Conservation (phyloP, 2,113 vertebrate genomes). For the Microcebus lehilahytsara region DNA sequence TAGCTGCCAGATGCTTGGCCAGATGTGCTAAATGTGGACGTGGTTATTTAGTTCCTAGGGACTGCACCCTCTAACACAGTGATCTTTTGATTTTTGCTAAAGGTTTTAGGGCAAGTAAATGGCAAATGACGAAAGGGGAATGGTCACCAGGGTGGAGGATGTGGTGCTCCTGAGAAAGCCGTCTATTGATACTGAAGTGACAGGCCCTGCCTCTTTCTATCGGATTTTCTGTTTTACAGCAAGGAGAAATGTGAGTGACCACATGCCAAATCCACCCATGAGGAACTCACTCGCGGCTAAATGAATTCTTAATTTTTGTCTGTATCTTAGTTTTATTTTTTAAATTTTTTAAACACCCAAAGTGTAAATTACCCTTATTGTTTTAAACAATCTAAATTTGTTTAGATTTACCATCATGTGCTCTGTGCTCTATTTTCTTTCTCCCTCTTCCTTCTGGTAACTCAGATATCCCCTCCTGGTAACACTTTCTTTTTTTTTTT, state of each 20-base stretch:
- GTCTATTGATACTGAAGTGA: background rate
- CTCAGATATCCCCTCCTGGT: background rate
- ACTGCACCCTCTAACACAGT: conserved; percentile 26
- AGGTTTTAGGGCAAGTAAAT: background rate
- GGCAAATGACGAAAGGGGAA: background rate
- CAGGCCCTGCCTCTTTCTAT: background rate
- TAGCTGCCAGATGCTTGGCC: conserved; percentile 67
- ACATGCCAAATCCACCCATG: background rate
- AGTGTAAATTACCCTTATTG: no score
- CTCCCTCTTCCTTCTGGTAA: background rate
- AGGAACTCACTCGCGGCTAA: background rate
- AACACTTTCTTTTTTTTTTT: background rate
- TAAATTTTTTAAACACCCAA: background rate
- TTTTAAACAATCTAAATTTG: background rate
- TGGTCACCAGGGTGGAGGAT: background rate
- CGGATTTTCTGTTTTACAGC: background rate
- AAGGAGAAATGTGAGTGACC: background rate
- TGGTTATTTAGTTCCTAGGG: background rate
- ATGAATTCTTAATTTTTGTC: background rate
- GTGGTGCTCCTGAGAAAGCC: background rate
- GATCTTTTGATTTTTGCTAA: background rate
- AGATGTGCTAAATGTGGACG: conserved; percentile 73
- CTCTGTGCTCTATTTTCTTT: background rate
- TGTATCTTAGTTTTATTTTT: background rate
- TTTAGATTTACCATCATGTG: background rate